Conservation (phyloP, 2,113 vertebrate species). For the Halichoeres trimaculatus region DNA sequence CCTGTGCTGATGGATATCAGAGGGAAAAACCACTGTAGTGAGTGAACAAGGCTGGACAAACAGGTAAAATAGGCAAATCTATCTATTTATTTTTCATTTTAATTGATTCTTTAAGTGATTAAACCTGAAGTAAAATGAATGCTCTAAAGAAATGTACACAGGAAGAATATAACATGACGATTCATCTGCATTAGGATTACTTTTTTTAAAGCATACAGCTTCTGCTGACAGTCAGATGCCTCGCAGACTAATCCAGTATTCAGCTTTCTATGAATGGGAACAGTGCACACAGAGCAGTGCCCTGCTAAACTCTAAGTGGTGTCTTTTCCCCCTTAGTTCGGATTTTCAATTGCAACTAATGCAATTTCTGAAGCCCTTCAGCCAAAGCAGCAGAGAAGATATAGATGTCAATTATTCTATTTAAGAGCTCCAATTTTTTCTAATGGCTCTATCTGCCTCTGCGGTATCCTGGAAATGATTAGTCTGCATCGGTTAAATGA, state of each 20-base stretch:
- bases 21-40: slow-evolving; percentile 41
- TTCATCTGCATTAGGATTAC: slow-evolving; percentile 15
- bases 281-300: not conserved
- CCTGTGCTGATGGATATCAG: slow-evolving; percentile 71
- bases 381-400: slow-evolving; percentile 85
- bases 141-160: not conserved
- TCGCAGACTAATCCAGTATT: slow-evolving; percentile 20
- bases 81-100: no score
- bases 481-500: slow-evolving; percentile 96
- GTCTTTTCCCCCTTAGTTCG: slow-evolving; percentile 60
- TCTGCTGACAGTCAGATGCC: slow-evolving; percentile 33
- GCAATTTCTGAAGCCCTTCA: slow-evolving; percentile 86
- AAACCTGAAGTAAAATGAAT: no score
- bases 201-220: not conserved
- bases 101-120: no score
- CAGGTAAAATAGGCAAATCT: not conserved
- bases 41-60: not conserved
- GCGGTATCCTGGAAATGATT: slow-evolving; percentile 98
- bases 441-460: slow-evolving; percentile 97
- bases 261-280: slow-evolving; percentile 36
- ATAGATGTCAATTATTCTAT: slow-evolving; percentile 97
- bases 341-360: slow-evolving; percentile 68
- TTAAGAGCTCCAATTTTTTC: slow-evolving; percentile 93
- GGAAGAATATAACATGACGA: not conserved
- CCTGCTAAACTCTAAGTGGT: slow-evolving; percentile 37